phyloP scores from a whole-genome alignment of 1,140 invertebrate genomes.

The Dreissena rostriformis region DNA sequence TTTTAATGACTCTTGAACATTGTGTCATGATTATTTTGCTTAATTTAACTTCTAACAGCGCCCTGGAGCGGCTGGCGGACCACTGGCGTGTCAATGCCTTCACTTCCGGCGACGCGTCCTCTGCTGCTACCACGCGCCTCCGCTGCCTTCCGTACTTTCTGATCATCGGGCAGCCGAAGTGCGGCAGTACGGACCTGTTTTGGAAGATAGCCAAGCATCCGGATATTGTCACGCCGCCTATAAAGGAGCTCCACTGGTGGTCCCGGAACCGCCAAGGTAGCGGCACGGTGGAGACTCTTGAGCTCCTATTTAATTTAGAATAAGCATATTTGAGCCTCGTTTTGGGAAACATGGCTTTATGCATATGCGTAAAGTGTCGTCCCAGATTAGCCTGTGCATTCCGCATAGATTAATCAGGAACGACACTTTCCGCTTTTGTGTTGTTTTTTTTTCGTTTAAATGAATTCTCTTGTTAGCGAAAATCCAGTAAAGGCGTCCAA shows the following conservation, averaged over 20 bases:
- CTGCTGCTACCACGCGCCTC: conserved; percentile 33
- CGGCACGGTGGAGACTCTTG: background rate
- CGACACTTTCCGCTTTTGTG: no score
- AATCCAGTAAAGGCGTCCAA: no score
- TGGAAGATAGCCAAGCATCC: conserved; percentile 68
- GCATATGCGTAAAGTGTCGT: background rate
- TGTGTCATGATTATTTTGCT: no score
- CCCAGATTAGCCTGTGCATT: no score
- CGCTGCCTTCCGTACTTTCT: conserved; percentile 77
- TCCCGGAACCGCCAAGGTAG: conserved; percentile 73
- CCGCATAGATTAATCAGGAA: no score
- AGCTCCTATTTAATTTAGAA: no score
- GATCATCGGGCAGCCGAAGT: conserved; percentile 76
- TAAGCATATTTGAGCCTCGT: background rate
- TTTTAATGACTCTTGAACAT: no score
- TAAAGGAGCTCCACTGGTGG: conserved; percentile 79
- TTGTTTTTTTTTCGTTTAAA: no score
- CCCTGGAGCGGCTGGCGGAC: conserved; percentile 55
- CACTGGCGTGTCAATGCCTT: conserved; percentile 56
- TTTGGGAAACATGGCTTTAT: background rate
- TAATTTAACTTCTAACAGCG: background rate
- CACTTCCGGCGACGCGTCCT: background rate
- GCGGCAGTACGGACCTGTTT: conserved; percentile 77
- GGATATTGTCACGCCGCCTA: conserved; percentile 66
- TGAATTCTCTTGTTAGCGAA: no score